These are phyloP conservation scores for Pseudopleuronectes americanus DNA, from an alignment of 2,797 vertebrate species.

Conservation along the genomic window DNA sequence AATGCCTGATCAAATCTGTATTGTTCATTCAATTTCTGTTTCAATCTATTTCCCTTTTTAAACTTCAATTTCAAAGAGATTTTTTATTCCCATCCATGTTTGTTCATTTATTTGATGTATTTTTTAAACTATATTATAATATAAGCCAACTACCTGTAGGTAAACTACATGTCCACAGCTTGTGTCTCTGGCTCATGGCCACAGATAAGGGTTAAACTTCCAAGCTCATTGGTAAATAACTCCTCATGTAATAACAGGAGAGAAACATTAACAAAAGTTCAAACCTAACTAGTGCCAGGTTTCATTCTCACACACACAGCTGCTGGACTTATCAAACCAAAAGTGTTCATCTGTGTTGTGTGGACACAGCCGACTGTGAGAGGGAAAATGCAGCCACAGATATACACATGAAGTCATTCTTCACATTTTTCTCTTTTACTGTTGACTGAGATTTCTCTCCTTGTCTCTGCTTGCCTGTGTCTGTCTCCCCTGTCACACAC, in stretches of 20 bases:
- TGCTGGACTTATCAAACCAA: slow-evolving; percentile 27
- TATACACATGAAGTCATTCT: slow-evolving; percentile 11
- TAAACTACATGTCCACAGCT: no score
- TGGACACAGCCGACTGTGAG: slow-evolving; percentile 20
- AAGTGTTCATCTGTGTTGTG: slow-evolving; percentile 23
- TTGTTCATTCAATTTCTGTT: neutral
- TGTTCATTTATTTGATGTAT: no score
- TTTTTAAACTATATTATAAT: no score
- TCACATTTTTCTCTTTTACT: slow-evolving; percentile 11
- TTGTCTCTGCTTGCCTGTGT: slow-evolving; percentile 5
- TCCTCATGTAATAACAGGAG: neutral
- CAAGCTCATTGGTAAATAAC: neutral
- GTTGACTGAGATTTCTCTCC: slow-evolving; percentile 36
- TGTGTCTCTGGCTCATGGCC: neutral
- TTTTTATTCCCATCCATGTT: no score
- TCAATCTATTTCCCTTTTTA: neutral
- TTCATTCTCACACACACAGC: slow-evolving; percentile 23
- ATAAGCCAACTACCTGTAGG: no score
- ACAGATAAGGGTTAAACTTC: neutral
- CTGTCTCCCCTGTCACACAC: slow-evolving; percentile 1
- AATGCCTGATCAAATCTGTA: neutral
- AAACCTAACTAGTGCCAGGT: neutral
- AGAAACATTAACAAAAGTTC: slow-evolving; percentile 1
- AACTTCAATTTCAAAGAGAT: no score
- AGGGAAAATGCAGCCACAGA: slow-evolving; percentile 7